These are phyloP conservation scores for human (Homo sapiens) DNA, from an alignment of 2,113 vertebrate genomes.

Conservation along the genomic window GRCh38 chr12:45693501-45694000, in stretches of 20 bases:
- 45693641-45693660: not conserved
- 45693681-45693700: not conserved
- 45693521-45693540: not conserved
- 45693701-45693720: conserved; percentile 25
- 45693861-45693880: not conserved
- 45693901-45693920: not conserved
- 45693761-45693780: not conserved
- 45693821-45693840: not conserved
- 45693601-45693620: not conserved
- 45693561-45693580: not conserved
- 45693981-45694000: not conserved
- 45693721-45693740: not conserved
- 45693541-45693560: not conserved
- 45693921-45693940: not conserved
- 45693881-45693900: not conserved
- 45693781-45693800: not conserved
- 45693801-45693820: not conserved
- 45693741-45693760: not conserved
- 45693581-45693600: not conserved
- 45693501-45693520: not conserved
- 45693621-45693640: not conserved
- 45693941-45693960: not conserved
- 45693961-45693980: conserved; percentile 28
- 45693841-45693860: not conserved
- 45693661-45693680: not conserved